Conservation (phyloP, 2,113 vertebrate species). For the Pollimyrus isidori region DNA sequence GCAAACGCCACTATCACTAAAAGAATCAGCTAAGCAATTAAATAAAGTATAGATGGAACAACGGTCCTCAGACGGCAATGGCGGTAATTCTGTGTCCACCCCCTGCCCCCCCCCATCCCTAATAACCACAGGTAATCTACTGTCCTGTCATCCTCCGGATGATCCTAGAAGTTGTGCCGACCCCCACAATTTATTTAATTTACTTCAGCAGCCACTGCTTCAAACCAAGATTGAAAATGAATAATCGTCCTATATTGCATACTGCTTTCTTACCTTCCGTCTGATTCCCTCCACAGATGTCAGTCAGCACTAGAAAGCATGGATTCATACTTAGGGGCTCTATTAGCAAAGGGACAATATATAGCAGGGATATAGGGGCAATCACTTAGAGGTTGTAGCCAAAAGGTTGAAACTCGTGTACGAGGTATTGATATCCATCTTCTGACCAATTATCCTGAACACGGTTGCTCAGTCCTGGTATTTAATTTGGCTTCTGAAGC, state of each 20-base stretch:
- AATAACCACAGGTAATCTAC: neutral
- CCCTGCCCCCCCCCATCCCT: neutral
- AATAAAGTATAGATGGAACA: neutral
- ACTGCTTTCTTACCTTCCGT: neutral
- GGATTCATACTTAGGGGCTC: neutral
- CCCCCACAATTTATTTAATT: neutral
- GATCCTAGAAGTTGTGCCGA: neutral
- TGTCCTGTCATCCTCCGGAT: neutral
- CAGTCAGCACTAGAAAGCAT: neutral
- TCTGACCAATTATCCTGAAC: neutral
- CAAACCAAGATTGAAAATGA: neutral
- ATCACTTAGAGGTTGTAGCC: neutral
- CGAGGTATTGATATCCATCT: neutral
- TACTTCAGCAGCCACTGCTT: neutral
- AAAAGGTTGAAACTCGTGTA: neutral
- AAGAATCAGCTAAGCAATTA: neutral
- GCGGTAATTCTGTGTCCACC: neutral
- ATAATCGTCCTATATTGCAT: neutral
- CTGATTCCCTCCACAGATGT: neutral
- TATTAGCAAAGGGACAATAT: neutral
- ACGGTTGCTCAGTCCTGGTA: neutral
- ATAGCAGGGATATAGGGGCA: neutral
- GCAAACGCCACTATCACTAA: neutral
- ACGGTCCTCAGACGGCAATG: neutral
- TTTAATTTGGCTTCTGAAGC: neutral